Percentiles rank a stretch among this genome's conserved stretches.
Evolutionary conservation across 2,797 vertebrate species (phyloP).

Genomic region (Coregonus suidteri): DNA sequence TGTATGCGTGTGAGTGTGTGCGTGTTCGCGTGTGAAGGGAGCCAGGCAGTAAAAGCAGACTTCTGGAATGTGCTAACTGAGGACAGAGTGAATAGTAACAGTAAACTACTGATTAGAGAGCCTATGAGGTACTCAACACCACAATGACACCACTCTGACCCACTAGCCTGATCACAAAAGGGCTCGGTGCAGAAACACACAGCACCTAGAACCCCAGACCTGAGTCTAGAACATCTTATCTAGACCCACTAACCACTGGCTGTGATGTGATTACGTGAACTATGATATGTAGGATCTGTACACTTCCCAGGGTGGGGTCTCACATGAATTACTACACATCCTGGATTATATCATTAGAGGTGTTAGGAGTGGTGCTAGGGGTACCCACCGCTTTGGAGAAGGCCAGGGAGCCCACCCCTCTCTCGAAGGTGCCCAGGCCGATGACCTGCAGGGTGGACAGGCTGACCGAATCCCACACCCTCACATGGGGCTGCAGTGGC

Average conservation of each 20-base stretch:
- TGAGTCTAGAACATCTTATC: not conserved
- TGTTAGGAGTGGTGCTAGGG: not conserved
- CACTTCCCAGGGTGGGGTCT: no score
- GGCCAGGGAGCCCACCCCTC: conserved; percentile 92
- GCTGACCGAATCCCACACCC: conserved; percentile 96
- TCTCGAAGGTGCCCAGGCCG: conserved; percentile 92
- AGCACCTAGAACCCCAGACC: not conserved
- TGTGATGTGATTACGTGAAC: not conserved
- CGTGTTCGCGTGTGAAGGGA: not conserved
- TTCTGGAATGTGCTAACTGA: conserved; percentile 19
- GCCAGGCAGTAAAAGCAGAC: conserved; percentile 5
- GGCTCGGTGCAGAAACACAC: not conserved
- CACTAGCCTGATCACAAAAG: not conserved
- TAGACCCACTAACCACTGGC: not conserved
- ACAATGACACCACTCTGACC: conserved; percentile 8
- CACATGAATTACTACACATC: not conserved
- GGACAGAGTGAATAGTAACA: conserved; percentile 5
- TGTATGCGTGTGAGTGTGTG: conserved; percentile 12
- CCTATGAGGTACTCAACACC: conserved; percentile 33
- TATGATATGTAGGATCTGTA: not conserved
- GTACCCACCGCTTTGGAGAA: conserved; percentile 96
- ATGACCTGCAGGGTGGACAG: conserved; percentile 88
- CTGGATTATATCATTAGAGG: not conserved
- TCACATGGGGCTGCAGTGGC: conserved; percentile 92
- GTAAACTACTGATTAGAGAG: conserved; percentile 36